phyloP scores from a whole-genome alignment of 2,797 vertebrate species.

The Acrocephalus scirpaceus region DNA sequence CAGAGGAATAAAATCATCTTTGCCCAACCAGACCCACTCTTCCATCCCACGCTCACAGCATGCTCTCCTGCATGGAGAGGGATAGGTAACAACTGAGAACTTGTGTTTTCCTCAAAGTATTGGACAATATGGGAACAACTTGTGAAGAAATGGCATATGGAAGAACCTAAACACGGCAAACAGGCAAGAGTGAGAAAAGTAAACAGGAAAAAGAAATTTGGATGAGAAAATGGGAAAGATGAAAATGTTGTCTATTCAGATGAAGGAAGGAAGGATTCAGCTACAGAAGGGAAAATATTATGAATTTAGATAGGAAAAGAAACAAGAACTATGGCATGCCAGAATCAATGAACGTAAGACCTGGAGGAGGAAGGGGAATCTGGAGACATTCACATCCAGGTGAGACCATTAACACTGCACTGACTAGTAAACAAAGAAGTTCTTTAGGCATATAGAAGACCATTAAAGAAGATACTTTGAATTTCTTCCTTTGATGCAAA shows the following conservation, averaged over 20 bases:
- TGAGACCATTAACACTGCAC: not conserved
- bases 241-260: not conserved
- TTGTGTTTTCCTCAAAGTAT: not conserved
- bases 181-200: not conserved
- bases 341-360: not conserved
- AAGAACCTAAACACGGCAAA: not conserved
- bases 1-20: not conserved
- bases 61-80: not conserved
- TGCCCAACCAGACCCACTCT: not conserved
- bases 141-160: not conserved
- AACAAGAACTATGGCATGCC: not conserved
- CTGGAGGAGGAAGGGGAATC: not conserved
- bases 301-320: not conserved
- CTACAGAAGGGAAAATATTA: not conserved
- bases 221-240: not conserved
- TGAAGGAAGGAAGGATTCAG: not conserved
- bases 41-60: not conserved
- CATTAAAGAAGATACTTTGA: not conserved
- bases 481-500: not conserved
- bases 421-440: not conserved
- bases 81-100: not conserved
- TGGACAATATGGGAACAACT: not conserved
- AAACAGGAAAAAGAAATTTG: not conserved
- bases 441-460: not conserved
- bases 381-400: not conserved